Percentiles rank a stretch among this genome's conserved stretches.
phyloP scores from a whole-genome alignment of 1,140 invertebrate genomes.

The Tetranychus cinnabarinus region DNA sequence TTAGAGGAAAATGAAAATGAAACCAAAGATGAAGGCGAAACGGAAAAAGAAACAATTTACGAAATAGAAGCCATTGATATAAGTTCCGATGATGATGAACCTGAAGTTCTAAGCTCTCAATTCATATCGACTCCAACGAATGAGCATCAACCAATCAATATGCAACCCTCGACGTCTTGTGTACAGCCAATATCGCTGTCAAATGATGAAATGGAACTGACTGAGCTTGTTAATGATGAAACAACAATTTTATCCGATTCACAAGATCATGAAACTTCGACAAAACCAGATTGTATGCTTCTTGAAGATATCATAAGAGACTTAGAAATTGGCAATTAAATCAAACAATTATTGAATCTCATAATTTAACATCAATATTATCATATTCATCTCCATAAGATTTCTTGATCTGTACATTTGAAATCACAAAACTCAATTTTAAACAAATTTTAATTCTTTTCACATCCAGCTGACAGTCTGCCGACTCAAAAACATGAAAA shows the following conservation, averaged over 20 bases:
- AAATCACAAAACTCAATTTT: no score
- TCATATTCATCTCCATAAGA: no score
- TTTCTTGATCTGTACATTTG: no score
- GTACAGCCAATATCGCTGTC: not conserved
- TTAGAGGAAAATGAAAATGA: not conserved
- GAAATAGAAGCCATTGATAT: not conserved
- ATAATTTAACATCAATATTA: not conserved
- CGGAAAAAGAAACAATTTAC: not conserved
- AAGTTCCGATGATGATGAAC: constrained; percentile 27
- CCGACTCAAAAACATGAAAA: no score
- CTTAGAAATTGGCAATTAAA: constrained; percentile 5
- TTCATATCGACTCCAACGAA: constrained; percentile 29
- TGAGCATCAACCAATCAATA: constrained; percentile 49
- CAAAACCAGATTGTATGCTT: constrained; percentile 5
- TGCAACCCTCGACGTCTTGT: constrained; percentile 37
- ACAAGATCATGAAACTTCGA: not conserved
- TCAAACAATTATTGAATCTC: not conserved
- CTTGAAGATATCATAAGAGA: not conserved
- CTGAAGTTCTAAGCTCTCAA: constrained; percentile 41
- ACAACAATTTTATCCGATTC: not conserved
- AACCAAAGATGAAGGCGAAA: not conserved
- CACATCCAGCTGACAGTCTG: no score
- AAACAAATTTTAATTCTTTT: no score
- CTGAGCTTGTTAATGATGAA: constrained; percentile 1
- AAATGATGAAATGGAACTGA: constrained; percentile 3